Evolutionary conservation across 1,140 invertebrate genomes (phyloP).

Genomic region (Andricus grossulariae): DNA sequence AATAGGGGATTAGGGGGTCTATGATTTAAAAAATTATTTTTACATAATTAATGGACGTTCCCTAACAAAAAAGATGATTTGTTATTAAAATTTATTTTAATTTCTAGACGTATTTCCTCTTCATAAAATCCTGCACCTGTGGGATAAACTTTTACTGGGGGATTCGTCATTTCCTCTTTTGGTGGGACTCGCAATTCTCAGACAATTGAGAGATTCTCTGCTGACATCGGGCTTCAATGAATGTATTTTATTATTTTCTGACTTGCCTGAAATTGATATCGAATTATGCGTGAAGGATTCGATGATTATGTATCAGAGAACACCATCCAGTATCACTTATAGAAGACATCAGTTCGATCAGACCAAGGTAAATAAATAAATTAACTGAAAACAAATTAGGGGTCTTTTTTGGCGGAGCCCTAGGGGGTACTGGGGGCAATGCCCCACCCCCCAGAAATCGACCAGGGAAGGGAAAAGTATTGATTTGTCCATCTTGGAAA

Average conservation of each 20-base stretch:
- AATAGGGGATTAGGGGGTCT: too few species aligned
- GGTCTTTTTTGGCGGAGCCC: too few species aligned
- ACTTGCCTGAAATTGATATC: constrained; percentile 98
- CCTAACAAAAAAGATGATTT: too few species aligned
- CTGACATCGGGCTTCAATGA: constrained; percentile 96
- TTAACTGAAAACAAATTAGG: too few species aligned
- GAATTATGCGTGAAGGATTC: constrained; percentile 94
- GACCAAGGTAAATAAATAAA: constrained; percentile 51
- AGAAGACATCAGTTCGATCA: constrained; percentile 83
- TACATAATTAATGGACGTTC: too few species aligned
- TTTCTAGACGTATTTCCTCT: constrained; percentile 95
- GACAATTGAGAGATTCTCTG: constrained; percentile 90
- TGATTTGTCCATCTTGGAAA: too few species aligned
- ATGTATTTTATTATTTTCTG: constrained; percentile 97
- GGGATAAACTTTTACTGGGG: constrained; percentile 96
- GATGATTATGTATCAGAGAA: constrained; percentile 88
- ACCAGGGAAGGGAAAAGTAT: too few species aligned
- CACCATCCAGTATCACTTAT: constrained; percentile 92
- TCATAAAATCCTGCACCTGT: constrained; percentile 98
- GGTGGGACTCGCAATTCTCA: constrained; percentile 94
- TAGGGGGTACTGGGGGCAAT: too few species aligned
- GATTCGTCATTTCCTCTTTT: constrained; percentile 96
- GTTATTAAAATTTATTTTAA: background rate
- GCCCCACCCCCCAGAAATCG: too few species aligned
- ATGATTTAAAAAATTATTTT: too few species aligned